Conservation (phyloP, 2,888 invertebrate genomes). For the Megamerina dolium region DNA sequence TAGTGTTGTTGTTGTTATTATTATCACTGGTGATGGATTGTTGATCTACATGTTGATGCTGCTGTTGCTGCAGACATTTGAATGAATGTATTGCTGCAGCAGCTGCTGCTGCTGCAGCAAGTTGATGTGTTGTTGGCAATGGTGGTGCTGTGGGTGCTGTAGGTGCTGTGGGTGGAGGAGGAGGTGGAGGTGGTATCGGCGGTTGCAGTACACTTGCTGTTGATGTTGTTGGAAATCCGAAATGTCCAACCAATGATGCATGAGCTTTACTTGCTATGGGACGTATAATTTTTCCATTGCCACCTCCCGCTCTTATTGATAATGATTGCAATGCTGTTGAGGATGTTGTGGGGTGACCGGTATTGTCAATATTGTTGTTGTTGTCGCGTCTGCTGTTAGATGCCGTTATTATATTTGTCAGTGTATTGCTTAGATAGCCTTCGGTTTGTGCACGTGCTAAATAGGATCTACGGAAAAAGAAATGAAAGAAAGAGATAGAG, state of each 20-base stretch:
- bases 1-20: slow-evolving; percentile 10
- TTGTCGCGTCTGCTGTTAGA: too few species aligned
- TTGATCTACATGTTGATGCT: slow-evolving; percentile 4
- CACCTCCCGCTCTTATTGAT: slow-evolving; percentile 6
- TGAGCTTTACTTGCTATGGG: slow-evolving; percentile 55
- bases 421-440: slow-evolving; percentile 34
- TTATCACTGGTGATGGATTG: too few species aligned
- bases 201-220: too few species aligned
- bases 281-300: slow-evolving; percentile 50
- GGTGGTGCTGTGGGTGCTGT: slow-evolving; percentile 13
- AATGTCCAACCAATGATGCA: slow-evolving; percentile 32
- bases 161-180: background rate
- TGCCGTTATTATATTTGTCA: slow-evolving; percentile 9
- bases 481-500: background rate
- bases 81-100: background rate
- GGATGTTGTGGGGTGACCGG: too few species aligned
- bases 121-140: slow-evolving; percentile 12
- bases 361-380: too few species aligned
- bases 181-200: slow-evolving; percentile 3
- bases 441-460: slow-evolving; percentile 54
- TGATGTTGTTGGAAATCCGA: too few species aligned
- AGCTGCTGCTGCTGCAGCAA: background rate
- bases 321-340: slow-evolving; percentile 16
- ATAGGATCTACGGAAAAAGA: slow-evolving; percentile 51
- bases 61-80: background rate